These are phyloP conservation scores for Rhombomys opimus DNA, from an alignment of 2,113 vertebrate species.

Conservation along the genomic window DNA sequence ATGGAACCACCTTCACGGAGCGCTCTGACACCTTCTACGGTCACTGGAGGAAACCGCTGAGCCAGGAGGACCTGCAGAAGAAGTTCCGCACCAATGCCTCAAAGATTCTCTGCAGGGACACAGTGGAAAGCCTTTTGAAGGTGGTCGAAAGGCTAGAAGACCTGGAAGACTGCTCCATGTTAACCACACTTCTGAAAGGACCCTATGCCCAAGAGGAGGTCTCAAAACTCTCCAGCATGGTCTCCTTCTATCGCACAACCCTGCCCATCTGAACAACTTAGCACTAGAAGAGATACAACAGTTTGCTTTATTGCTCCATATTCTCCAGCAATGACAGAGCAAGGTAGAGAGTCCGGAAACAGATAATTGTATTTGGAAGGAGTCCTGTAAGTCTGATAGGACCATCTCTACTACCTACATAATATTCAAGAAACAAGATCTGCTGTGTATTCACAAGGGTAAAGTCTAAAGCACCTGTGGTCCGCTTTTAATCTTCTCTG, in stretches of 20 bases:
- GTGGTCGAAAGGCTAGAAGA: conserved; percentile 88
- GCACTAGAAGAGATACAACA: not conserved
- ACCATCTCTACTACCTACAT: not conserved
- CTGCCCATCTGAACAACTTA: not conserved
- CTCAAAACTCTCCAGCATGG: not conserved
- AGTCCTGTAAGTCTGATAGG: not conserved
- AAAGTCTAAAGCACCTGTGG: conserved; percentile 5
- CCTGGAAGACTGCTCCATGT: conserved; percentile 85
- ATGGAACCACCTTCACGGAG: conserved; percentile 72
- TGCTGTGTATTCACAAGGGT: not conserved
- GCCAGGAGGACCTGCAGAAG: conserved; percentile 88
- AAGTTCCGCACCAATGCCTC: conserved; percentile 92
- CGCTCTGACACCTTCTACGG: conserved; percentile 93
- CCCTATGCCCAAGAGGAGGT: not conserved
- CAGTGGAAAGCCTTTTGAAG: conserved; percentile 87
- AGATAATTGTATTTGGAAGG: not conserved
- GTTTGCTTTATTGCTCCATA: not conserved
- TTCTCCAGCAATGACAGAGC: not conserved
- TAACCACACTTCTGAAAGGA: conserved; percentile 88
- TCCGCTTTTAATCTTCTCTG: not conserved
- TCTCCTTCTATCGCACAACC: not conserved
- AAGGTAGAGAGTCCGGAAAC: not conserved
- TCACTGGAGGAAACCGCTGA: conserved; percentile 95
- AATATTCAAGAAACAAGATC: not conserved
- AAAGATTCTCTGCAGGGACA: conserved; percentile 82